These are phyloP conservation scores for Campylomormyrus tamandua DNA, from an alignment of 2,113 vertebrate genomes.

Conservation along the genomic window DNA sequence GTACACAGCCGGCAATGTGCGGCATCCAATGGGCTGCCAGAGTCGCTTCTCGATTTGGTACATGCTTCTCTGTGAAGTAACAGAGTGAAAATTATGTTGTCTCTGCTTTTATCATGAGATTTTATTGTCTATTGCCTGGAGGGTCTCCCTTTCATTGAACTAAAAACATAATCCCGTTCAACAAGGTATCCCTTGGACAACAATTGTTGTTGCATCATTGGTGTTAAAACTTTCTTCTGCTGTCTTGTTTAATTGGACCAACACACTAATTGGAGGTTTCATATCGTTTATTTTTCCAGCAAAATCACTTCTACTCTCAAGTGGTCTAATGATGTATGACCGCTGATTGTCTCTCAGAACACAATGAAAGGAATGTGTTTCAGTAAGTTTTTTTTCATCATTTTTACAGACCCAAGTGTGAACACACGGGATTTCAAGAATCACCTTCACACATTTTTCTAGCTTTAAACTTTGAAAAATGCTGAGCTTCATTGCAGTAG, in stretches of 20 bases:
- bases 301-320: not conserved
- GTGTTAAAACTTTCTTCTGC: not conserved
- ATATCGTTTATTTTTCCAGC: not conserved
- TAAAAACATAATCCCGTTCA: not conserved
- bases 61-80: not conserved
- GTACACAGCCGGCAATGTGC: not conserved
- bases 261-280: not conserved
- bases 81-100: not conserved
- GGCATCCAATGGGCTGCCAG: not conserved
- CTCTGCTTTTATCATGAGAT: not conserved
- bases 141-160: not conserved
- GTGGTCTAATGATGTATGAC: not conserved
- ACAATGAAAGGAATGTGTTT: not conserved
- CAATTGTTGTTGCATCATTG: not conserved
- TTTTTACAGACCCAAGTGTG: not conserved
- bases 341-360: not conserved
- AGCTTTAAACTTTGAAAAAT: not conserved
- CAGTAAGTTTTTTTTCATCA: not conserved
- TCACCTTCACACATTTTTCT: not conserved
- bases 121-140: not conserved
- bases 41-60: not conserved
- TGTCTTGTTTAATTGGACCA: slow-evolving; percentile 7
- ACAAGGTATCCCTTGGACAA: not conserved
- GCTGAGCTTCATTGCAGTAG: not conserved
- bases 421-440: not conserved